Evolutionary conservation across 2,888 invertebrate species (phyloP), one percentile per base, ranked within the genome.

Genomic region (Drosophila anomalata): DNA sequence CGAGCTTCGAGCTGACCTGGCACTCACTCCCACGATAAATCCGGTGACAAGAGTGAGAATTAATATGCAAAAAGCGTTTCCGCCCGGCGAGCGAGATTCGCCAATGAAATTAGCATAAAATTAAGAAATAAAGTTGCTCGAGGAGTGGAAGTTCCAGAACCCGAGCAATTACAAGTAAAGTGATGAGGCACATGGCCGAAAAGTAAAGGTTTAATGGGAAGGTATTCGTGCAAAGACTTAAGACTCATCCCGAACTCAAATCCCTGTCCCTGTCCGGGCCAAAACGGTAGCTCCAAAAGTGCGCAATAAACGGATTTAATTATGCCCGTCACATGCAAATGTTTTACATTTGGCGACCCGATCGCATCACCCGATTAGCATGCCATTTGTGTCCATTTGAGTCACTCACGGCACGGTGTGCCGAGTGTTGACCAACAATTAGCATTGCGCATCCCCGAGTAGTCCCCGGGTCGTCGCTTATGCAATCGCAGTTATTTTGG

Each of bases 311-410:
- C 57, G 33, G 50, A 54, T 80, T 86, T 61, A 65, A 80, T 76
- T 87, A 77, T 87, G 81, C 87, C 69, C 60, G 78, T 84, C 80
- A 72, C 87, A 81, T 84, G 76, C 71, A 72, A 86, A 87, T 87
- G 69, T 63, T 75, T 67, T 77, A 81, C 76, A 77, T 73, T 83
- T 6, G 36, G 36, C 55, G 76, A 17, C 17, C 17, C 17, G 17
- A 53, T 26, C 44, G 22, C 22, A 20, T 46, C 44, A 33, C 50
- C 31, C 47, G 66, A 67, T 67, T 67, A 67, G 20, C 69, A 70
- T 70, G 69, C 72, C 72, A 72, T 52, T 70, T 72, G 73, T 72
- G 69, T 71, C 59, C 47, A 66, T 54, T 67, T 66, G 67, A 66
- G 55, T 66, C 55, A 66, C 67, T 36, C 33, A 14, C 14, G 14